Evolutionary conservation across 1,140 invertebrate genomes (phyloP), one percentile per base, ranked within the genome.

Genomic region (Penaeus chinensis): DNA sequence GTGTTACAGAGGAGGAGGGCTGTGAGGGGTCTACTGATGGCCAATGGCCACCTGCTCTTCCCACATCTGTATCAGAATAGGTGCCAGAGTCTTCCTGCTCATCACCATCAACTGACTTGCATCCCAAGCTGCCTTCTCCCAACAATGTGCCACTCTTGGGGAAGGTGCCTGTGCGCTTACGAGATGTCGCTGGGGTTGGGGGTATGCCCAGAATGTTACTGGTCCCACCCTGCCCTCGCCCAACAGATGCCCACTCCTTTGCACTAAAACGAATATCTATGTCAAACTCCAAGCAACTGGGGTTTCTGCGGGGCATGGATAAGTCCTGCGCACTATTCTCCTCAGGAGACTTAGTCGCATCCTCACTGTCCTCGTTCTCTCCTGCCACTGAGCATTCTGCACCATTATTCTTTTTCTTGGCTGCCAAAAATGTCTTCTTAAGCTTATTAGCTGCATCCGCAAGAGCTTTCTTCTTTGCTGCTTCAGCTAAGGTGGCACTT

Each of bases 401-500:
- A 62, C 86, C 89, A 2, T 27, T 65, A 42, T 76, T 87, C 69
- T 87, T 85, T 60, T 90, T 90, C 61, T 90, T 90, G 3, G 88
- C 79, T 22, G 90, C 90, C 27, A 90, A 62, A 84, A 90, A 90
- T 27, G 90, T 89, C 42, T 69, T 65, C 11, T 84, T 78, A 37
- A 90, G 78, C 66, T 90, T 90, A 71, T 85, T 89, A 27, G 90
- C 90, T 18, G 90, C 90, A 37, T 85, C 85, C 18, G 90, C 82
- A 20, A 90, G 79, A n/a, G 90, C 90, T 85, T 90, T 90, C 66
- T 88, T 90, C 54, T 89, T 89, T 11, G 88, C 84, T n/a, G 85
- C 82, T 82, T 90, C 90, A 61, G 90, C 85, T 62, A 71, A 83
- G 5, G 65, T 84, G 27, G 82, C 82, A 79, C 77, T 88, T 22